Evolutionary conservation across 2,888 invertebrate species (phyloP).

Genomic region (Lapara coniferarum): DNA sequence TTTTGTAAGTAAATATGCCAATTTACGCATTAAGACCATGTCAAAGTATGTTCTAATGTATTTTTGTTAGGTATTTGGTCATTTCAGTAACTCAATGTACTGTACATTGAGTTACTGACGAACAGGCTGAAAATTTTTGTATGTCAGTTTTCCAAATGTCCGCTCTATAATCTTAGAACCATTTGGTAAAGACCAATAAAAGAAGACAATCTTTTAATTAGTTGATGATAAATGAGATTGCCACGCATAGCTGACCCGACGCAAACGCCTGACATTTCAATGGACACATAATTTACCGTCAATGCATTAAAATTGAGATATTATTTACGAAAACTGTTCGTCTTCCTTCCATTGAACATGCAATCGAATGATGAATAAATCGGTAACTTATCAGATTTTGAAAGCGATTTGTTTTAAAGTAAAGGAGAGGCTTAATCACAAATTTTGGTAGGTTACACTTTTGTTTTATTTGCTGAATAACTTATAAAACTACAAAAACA

Average conservation of each 20-base stretch:
- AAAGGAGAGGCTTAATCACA: not conserved
- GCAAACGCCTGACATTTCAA: constrained; percentile 25
- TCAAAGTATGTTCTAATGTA: too few species aligned
- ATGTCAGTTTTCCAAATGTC: too few species aligned
- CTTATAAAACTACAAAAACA: not conserved
- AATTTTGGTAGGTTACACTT: too few species aligned
- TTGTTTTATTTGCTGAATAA: not conserved
- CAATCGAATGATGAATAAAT: not conserved
- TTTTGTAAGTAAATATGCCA: too few species aligned
- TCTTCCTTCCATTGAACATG: constrained; percentile 9
- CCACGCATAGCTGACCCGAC: constrained; percentile 15
- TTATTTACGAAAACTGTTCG: constrained; percentile 22
- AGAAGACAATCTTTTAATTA: constrained; percentile 11
- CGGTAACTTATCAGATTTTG: not conserved
- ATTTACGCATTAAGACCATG: too few species aligned
- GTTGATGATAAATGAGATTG: not conserved
- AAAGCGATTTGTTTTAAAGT: not conserved
- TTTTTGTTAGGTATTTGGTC: too few species aligned
- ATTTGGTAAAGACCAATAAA: too few species aligned
- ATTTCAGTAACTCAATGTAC: too few species aligned
- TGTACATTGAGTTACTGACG: too few species aligned
- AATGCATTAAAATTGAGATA: constrained; percentile 30
- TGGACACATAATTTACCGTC: constrained; percentile 27
- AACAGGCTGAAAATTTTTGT: too few species aligned
- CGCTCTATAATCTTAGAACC: too few species aligned